These are phyloP conservation scores for Anoplophora glabripennis DNA, from an alignment of 1,140 invertebrate species.

Conservation along the genomic window DNA sequence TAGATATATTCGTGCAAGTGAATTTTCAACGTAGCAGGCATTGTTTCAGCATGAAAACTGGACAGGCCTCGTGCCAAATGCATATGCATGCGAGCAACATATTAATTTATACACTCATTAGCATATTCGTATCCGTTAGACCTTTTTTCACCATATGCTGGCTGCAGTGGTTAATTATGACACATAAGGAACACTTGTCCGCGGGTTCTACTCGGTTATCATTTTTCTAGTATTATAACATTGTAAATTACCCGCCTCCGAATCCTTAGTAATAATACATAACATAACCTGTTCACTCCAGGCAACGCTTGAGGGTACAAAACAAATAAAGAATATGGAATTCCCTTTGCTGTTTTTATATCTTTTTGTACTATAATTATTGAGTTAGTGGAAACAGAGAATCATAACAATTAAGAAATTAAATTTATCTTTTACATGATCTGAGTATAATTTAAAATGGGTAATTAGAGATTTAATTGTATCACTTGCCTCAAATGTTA, in stretches of 20 bases:
- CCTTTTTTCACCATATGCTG: conserved; percentile 45
- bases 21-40: conserved; percentile 23
- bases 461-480: no score
- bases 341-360: not conserved
- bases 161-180: conserved; percentile 44
- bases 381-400: no score
- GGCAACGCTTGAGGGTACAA: no score
- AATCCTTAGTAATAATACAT: not conserved
- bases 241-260: not conserved
- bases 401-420: no score
- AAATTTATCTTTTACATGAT: no score
- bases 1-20: conserved; percentile 34
- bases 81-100: conserved; percentile 49
- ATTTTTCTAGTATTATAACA: not conserved
- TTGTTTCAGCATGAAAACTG: conserved; percentile 36
- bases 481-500: no score
- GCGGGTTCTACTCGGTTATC: conserved; percentile 18
- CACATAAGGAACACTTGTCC: conserved; percentile 40
- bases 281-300: no score
- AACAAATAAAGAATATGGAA: no score
- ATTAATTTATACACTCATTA: conserved; percentile 50
- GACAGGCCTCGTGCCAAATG: conserved; percentile 38
- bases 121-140: conserved; percentile 50
- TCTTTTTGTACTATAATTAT: not conserved
- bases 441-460: no score